Evolutionary conservation across 2,888 invertebrate species (phyloP).

Genomic region (Sussaba pulchella): DNA sequence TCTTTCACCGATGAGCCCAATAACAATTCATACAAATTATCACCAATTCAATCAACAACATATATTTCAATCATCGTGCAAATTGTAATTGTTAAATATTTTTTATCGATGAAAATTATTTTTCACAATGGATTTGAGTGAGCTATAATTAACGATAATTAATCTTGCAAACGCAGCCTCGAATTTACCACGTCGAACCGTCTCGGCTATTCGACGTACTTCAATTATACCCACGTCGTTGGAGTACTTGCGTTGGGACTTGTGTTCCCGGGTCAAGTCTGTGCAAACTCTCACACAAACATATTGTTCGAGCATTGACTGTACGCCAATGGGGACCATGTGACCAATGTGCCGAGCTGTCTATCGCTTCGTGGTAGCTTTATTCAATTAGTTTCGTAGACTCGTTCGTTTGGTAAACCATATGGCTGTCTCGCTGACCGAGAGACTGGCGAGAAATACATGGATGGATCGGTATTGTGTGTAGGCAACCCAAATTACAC

Average conservation of each 20-base stretch:
- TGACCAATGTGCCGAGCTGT: constrained; percentile 1
- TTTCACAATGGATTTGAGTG: no score
- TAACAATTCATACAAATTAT: no score
- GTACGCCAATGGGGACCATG: constrained; percentile 13
- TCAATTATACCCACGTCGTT: no score
- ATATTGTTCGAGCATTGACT: constrained; percentile 23
- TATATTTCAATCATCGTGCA: no score
- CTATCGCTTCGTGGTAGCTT: constrained; percentile 44
- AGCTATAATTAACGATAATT: no score
- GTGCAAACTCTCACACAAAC: constrained; percentile 13
- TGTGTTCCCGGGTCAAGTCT: constrained; percentile 56
- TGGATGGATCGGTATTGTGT: constrained; percentile 6
- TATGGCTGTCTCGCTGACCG: constrained; percentile 23
- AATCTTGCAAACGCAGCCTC: constrained; percentile 8
- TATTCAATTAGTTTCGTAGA: constrained; percentile 54
- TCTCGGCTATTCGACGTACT: no score
- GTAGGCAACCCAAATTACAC: constrained; percentile 43
- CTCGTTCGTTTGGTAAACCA: constrained; percentile 30
- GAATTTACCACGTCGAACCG: background rate
- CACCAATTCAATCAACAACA: no score
- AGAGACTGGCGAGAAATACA: constrained; percentile 27
- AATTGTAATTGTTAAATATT: no score
- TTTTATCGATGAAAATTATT: no score
- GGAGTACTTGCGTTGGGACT: constrained; percentile 33
- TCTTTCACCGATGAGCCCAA: background rate